Evolutionary conservation across 2,888 invertebrate species (phyloP), one percentile per base, ranked within the genome.

Genomic region (Orgyia antiqua): DNA sequence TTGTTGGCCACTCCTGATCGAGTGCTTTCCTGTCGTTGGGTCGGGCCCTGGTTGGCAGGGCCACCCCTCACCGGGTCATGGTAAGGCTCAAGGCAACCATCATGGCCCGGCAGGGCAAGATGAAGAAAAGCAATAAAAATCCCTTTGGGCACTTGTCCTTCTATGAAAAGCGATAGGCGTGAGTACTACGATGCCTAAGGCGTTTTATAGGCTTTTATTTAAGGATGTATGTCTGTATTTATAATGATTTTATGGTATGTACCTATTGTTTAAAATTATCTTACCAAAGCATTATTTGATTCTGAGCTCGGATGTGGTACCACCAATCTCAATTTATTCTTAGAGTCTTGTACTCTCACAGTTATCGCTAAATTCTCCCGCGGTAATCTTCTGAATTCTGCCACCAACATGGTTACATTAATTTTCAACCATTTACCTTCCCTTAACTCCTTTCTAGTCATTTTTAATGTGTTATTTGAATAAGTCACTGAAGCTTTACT

Each of bases 291-390:
- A 58, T 76, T 74, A 63, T 83, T 84, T 60, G 78, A 82, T 68
- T 84, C 88, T 54, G 84, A 88, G 69, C 70, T 91, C 27, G 89
- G 88, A 68, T 92, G 91, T n/a, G 91, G 92, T 51, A 92, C 91
- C 25, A 92, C 88, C 50, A 92, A 84, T 47, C 88, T 88, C 67
- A 89, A 87, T 62, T 88, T 88, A 68, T 71, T 78, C 75, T 78
- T 90, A 43, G 87, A 87, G 67, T 88, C 90, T 60, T 88, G 88
- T 48, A 89, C 90, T 71, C 92, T 92, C 48, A 96, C 88, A 11
- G 93, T 89, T 54, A 96, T 90, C 21, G 94, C 94, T 53, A 92
- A 89, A 64, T 92, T 93, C 54, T 92, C 91, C 33, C 91, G 84
- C 2, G 92, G 92, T 64, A 91, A 88, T 45, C 90, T 90, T 68